These are phyloP conservation scores for Mormoops blainvillei DNA, from an alignment of 2,113 vertebrate genomes.

Conservation along the genomic window DNA sequence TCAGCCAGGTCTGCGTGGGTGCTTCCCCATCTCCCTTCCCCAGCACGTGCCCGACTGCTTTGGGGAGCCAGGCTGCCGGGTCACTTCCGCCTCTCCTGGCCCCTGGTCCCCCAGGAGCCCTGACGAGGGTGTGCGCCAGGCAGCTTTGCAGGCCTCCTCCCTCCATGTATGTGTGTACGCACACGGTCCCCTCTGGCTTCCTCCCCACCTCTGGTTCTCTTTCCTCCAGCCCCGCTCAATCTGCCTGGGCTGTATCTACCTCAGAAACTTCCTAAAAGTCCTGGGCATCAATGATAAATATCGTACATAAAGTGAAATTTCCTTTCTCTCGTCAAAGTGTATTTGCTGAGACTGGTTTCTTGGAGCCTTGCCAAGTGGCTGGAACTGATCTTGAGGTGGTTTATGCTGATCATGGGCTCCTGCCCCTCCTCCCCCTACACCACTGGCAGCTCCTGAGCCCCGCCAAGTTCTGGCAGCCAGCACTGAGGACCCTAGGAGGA, in stretches of 20 bases:
- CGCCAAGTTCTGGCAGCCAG: fast-evolving
- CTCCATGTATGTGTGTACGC: fast-evolving
- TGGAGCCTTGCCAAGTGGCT: background rate
- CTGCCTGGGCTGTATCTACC: background rate
- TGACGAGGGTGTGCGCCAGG: fast-evolving
- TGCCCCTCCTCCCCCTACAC: fast-evolving
- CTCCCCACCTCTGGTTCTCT: background rate
- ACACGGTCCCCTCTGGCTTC: fast-evolving
- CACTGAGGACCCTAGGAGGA: background rate
- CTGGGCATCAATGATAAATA: constrained; percentile 19
- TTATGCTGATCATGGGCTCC: background rate
- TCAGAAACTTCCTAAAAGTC: background rate
- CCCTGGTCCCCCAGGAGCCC: fast-evolving
- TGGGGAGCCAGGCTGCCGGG: background rate
- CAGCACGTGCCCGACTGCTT: too few relatives aligned
- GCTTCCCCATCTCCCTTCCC: fast-evolving
- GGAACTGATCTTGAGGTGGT: background rate
- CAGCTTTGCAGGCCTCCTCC: too few relatives aligned
- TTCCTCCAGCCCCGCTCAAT: background rate
- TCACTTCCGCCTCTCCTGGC: fast-evolving
- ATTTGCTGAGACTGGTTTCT: background rate
- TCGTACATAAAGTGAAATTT: background rate
- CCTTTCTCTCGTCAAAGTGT: background rate
- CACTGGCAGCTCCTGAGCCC: fast-evolving
- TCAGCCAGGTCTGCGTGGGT: background rate